Conservation (phyloP, 1,140 invertebrate species). For the Ceratoteleas bidentatus region DNA sequence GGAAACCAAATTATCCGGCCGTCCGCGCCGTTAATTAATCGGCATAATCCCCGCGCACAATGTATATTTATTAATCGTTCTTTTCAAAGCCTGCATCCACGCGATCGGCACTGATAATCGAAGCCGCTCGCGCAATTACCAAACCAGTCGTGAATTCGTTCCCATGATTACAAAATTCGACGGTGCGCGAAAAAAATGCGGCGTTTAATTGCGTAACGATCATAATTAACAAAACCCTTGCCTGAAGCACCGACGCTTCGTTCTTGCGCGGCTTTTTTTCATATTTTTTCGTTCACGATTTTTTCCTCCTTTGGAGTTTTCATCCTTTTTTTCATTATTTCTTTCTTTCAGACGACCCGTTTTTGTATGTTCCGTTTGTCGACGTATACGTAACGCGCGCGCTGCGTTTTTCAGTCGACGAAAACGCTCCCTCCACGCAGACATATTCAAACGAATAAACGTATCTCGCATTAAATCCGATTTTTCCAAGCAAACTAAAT, state of each 20-base stretch:
- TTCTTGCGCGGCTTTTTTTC: too few relatives aligned
- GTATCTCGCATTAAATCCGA: slow-evolving; percentile 43
- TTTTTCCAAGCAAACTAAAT: slow-evolving; percentile 62
- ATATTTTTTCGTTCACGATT: too few relatives aligned
- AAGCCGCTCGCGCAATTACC: slow-evolving; percentile 32
- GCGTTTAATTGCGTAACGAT: neutral
- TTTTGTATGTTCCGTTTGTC: slow-evolving; percentile 7
- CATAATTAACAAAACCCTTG: too few relatives aligned
- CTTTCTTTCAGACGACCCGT: too few relatives aligned
- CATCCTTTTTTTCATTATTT: too few relatives aligned
- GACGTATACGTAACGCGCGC: slow-evolving; percentile 10
- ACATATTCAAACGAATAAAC: slow-evolving; percentile 52
- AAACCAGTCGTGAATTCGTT: slow-evolving; percentile 40
- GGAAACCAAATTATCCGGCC: neutral
- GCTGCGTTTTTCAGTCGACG: slow-evolving; percentile 3
- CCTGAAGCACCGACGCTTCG: too few relatives aligned
- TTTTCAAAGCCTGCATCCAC: slow-evolving; percentile 11
- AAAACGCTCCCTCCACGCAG: slow-evolving; percentile 22
- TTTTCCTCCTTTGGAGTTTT: too few relatives aligned
- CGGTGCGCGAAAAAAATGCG: too few relatives aligned
- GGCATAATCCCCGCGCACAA: slow-evolving; percentile 36
- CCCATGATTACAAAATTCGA: neutral
- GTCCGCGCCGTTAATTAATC: slow-evolving; percentile 20
- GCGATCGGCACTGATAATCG: slow-evolving; percentile 29
- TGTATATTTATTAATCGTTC: slow-evolving; percentile 43